Evolutionary conservation across 1,140 invertebrate genomes (phyloP), one percentile per base, ranked within the genome.

Genomic region (Atta colombica): DNA sequence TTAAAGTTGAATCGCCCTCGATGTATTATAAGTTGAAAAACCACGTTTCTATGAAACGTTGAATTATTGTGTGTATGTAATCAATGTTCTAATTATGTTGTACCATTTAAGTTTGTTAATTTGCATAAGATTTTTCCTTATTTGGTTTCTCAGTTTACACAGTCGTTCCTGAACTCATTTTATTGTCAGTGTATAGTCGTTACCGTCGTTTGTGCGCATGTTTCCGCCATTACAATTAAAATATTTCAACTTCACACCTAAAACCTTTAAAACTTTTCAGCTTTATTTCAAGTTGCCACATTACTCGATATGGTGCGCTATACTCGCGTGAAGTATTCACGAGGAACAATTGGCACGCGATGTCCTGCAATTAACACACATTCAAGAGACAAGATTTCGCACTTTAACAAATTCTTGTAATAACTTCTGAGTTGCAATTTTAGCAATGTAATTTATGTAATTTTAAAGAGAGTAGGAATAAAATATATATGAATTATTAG

Each of bases 241-340:
- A 49, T 78, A 51, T 78, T 49, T 78, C 10, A 65, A 65, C 49
- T 49, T 49, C n/a, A 5, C 75, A 78, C 45, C 49, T 28, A n/a
- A 60, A 8, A 77, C 5, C 18, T 78, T 51, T 10, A 12, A 66
- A 78, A 78, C 4, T 49, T 66, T 28, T 18, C 39, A 49, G 18
- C 12, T 63, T 49, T 16, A 28, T 49, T 65, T 78, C 39, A 49
- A 65, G 2, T 55, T 45, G 28, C 10, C 39, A 14, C 7, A 39
- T 28, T 39, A 49, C 60, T 77, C 8, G 58, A 21, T 39, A 28
- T 6, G 12, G n/a, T 45, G 39, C 39, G 39, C 39, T 8, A 2
- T 74, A n/a, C 0, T 25, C 39, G 14, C n/a, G 4, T 49, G 3
- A 77, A 77, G 35, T 25, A 60, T 8, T 45, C 14, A 6, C 31